Percentiles rank a stretch among this genome's conserved stretches.
These are phyloP conservation scores for Serilophus lunatus DNA, from an alignment of 2,113 vertebrate species.

Conservation along the genomic window DNA sequence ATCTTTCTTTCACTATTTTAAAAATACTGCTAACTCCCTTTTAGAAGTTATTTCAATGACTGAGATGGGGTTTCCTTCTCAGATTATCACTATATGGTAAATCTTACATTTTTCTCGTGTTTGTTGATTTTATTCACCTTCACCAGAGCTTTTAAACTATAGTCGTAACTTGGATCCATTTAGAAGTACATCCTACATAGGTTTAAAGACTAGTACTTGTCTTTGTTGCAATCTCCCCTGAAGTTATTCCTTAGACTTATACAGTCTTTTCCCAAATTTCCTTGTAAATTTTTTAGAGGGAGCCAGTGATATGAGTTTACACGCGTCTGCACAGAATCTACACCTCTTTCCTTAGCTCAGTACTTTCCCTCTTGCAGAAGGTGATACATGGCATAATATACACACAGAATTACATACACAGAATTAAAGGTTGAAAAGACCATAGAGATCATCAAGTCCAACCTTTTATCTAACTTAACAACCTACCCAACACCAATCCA, in stretches of 20 bases:
- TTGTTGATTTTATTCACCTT: background rate
- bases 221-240: background rate
- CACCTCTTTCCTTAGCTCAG: background rate
- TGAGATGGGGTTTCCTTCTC: background rate
- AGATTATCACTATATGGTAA: background rate
- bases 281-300: background rate
- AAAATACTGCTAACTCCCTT: background rate
- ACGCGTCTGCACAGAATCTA: background rate
- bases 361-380: background rate
- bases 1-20: background rate
- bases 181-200: background rate
- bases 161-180: fast-evolving
- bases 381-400: background rate
- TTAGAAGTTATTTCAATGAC: background rate
- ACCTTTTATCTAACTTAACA: too few relatives aligned
- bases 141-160: background rate
- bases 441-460: too few relatives aligned
- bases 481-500: too few relatives aligned
- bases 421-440: too few relatives aligned
- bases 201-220: background rate
- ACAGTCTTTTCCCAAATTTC: background rate
- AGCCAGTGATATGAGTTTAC: background rate
- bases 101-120: background rate
- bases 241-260: background rate
- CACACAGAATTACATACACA: too few relatives aligned